Conservation (phyloP, 1,140 invertebrate genomes). For the Thaumatotibia leucotreta region DNA sequence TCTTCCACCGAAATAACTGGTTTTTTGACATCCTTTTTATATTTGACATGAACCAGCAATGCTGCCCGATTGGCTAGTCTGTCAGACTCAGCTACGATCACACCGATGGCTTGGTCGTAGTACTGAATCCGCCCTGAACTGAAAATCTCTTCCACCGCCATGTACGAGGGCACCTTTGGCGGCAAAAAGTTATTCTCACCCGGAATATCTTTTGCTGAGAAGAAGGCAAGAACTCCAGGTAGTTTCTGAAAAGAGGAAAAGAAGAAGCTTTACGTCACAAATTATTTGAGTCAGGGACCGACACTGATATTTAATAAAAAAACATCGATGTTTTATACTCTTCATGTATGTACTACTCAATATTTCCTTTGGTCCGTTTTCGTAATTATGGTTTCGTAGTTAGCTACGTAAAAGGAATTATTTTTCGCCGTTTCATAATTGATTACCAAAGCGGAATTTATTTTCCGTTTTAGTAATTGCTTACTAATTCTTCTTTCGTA, state of each 20-base stretch:
- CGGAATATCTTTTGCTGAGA: constrained; percentile 86
- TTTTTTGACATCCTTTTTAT: constrained; percentile 57
- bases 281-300: no score
- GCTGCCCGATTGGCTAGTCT: constrained; percentile 81
- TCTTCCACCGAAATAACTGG: constrained; percentile 79
- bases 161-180: constrained; percentile 71
- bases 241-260: constrained; percentile 72
- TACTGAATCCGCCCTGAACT: constrained; percentile 75
- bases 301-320: no score
- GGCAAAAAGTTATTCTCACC: constrained; percentile 80
- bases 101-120: constrained; percentile 85
- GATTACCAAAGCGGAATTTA: no score
- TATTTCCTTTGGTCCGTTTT: no score
- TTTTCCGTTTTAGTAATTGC: no score
- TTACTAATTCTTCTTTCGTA: no score
- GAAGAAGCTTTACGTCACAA: no score
- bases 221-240: constrained; percentile 84
- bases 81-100: constrained; percentile 83
- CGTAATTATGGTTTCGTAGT: no score
- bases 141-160: constrained; percentile 78
- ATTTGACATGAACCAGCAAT: constrained; percentile 82
- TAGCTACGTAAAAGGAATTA: no score
- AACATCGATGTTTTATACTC: no score
- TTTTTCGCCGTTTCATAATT: no score
- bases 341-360: no score